Conservation (phyloP, 30 jellyfish, hydroid and myxozoan genomes). For the Turritopsis dohrnii region DNA sequence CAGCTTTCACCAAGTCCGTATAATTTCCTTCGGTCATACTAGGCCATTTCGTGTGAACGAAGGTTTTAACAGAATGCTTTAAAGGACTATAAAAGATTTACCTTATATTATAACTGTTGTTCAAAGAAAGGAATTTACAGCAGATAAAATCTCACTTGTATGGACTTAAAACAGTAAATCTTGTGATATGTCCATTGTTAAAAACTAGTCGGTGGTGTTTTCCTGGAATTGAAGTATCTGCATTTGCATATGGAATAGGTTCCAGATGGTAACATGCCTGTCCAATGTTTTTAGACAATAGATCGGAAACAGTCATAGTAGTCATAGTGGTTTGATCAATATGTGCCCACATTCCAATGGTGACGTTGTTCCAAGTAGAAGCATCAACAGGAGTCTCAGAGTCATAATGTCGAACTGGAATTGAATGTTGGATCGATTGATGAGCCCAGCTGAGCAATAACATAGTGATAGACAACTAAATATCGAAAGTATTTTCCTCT, state of each 20-base stretch:
- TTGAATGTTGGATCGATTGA: background rate
- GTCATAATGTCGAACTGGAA: background rate
- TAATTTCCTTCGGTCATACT: background rate
- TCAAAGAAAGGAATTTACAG: background rate
- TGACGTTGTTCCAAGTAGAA: background rate
- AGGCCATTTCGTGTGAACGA: background rate
- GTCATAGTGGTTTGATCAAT: background rate
- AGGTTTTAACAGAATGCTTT: background rate
- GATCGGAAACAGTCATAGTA: background rate
- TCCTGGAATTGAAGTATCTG: background rate
- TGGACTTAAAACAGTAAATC: background rate
- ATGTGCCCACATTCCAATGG: background rate
- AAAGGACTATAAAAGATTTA: no score
- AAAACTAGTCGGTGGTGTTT: background rate
- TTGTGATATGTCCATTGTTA: background rate
- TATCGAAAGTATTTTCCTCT: no score
- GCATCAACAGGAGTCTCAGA: background rate
- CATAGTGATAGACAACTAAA: background rate
- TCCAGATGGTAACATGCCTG: background rate
- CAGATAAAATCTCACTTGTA: background rate
- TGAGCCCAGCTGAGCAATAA: background rate
- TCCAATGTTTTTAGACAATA: background rate
- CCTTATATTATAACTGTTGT: no score
- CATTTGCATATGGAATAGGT: background rate
- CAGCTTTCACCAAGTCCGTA: background rate